Conservation (phyloP, 92 coral and sea anemone species). For the Anthopleura xanthogrammica region DNA sequence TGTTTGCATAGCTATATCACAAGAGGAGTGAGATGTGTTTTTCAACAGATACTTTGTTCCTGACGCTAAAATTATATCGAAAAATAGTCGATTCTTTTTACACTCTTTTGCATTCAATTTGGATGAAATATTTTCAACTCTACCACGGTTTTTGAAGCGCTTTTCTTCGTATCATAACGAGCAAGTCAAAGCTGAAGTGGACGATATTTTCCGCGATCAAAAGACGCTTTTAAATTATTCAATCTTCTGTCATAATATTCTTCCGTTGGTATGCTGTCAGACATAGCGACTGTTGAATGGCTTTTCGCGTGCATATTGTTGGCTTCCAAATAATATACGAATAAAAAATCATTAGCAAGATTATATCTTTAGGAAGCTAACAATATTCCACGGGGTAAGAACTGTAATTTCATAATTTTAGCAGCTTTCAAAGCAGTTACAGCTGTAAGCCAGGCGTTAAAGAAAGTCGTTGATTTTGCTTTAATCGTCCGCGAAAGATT, state of each 20-base stretch:
- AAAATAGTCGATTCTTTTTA: no score
- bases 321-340: background rate
- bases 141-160: no score
- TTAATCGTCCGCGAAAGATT: background rate
- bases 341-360: background rate
- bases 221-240: constrained; percentile 35
- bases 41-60: no score
- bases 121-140: no score
- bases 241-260: constrained; percentile 13
- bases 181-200: background rate
- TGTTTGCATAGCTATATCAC: background rate
- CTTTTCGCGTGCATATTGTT: background rate
- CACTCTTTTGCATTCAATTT: no score
- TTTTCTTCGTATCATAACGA: background rate
- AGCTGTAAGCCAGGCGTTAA: background rate
- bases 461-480: background rate
- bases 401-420: background rate
- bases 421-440: background rate
- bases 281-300: background rate
- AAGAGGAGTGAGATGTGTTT: no score
- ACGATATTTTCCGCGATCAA: background rate
- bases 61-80: no score
- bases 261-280: constrained; percentile 13
- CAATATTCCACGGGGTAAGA: background rate
- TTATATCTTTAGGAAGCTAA: background rate